Evolutionary conservation across 1,140 invertebrate genomes (phyloP).

Genomic region (Dendroctonus ponderosae): DNA sequence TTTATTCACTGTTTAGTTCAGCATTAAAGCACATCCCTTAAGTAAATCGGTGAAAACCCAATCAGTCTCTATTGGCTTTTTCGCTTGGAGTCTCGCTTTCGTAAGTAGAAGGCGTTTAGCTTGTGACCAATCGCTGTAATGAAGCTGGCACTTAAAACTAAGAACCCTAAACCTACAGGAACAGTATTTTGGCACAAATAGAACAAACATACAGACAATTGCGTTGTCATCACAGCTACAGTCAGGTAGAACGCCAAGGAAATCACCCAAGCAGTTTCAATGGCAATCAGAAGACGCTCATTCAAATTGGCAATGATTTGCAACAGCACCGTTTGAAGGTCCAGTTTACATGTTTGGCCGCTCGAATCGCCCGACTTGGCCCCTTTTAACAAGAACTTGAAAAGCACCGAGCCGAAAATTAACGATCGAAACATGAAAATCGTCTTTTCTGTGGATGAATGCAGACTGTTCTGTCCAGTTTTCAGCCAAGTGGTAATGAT

Average conservation of each 20-base stretch:
- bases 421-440: constrained; percentile 41
- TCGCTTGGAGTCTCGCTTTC: constrained; percentile 15
- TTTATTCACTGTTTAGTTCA: no score
- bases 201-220: constrained; percentile 25
- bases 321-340: constrained; percentile 9
- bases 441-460: constrained; percentile 37
- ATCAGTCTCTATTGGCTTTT: constrained; percentile 1
- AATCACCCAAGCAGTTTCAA: constrained; percentile 8
- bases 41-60: no score
- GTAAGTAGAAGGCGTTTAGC: constrained; percentile 17
- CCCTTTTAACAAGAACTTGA: constrained; percentile 24
- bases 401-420: constrained; percentile 31
- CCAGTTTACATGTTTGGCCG: constrained; percentile 10
- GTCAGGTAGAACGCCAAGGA: constrained; percentile 21
- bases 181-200: constrained; percentile 18
- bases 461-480: constrained; percentile 39
- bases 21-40: no score
- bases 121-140: constrained; percentile 15
- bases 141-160: constrained; percentile 11
- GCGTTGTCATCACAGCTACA: constrained; percentile 19
- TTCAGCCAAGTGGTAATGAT: constrained; percentile 43
- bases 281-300: not conserved
- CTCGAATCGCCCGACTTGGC: constrained; percentile 11
- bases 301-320: constrained; percentile 1
- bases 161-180: constrained; percentile 32